Base-by-base conservation (phyloP, 2,888 invertebrate genomes). In the Schrankia costaestrigalis region DNA sequence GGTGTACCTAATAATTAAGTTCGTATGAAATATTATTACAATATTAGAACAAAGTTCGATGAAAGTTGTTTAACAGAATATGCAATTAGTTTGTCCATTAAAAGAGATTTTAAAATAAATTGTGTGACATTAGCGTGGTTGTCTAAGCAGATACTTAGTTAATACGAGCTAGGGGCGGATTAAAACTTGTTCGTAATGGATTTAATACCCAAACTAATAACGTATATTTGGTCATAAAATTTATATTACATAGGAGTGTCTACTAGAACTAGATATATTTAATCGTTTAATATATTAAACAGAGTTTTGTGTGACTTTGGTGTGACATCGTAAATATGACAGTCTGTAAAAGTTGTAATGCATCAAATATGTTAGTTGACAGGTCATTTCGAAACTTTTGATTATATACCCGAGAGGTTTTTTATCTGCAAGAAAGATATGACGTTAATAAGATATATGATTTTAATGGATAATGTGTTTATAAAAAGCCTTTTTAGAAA, bases 131-230 rank as follows among this genome's bases (percentile, higher is more conserved):
- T 64, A 55, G 52, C 49, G 46, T 44, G 47, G 40, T 35, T 39
- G 44, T 41, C 42, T 46, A 56, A 51, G 43, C 51, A 58, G 42
- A 43, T 37, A 41, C 46, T 46, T n/a, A 34, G 44, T 51, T 50
- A 41, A 46, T 42, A 42, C 42, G 35, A 41, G 38, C 34, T 41
- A 51, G 34, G 44, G 43, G 37, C 52, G 53, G 57, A 68, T 64
- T 61, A 60, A 67, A 67, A 67, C 64, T 63, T 67, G 54, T 46
- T 60, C 53, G 50, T 63, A 63, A 54, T 62, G 56, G 55, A 56
- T 66, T 62, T 59, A 41, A 53, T 49, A 52, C 47, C 47, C 44
- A 54, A 60, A 56, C 38, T 60, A 54, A 57, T 60, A 43, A 52
- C 54, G n/a, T n/a, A 56, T 54, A 52, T 48, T 44, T 52, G 36